Evolutionary conservation across 1,140 invertebrate genomes (phyloP).

Genomic region (Physella acuta): DNA sequence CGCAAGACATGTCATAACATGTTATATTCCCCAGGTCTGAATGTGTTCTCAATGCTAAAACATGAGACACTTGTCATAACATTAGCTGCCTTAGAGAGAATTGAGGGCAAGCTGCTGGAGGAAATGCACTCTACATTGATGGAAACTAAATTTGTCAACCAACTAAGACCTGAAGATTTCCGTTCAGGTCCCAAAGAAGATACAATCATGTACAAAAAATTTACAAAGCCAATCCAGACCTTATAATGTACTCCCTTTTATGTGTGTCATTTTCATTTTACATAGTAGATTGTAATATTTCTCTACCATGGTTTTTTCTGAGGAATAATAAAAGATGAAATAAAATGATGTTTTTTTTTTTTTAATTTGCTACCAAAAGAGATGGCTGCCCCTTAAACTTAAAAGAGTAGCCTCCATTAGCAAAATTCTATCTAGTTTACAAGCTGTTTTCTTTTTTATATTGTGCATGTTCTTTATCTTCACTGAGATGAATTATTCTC

Average conservation of each 20-base stretch:
- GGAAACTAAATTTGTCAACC: conserved; percentile 16
- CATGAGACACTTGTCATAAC: conserved; percentile 92
- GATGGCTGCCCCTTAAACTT: too few species aligned
- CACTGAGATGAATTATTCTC: too few species aligned
- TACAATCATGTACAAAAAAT: conserved; percentile 9
- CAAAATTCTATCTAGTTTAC: too few species aligned
- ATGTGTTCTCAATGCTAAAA: conserved; percentile 87
- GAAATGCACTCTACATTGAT: conserved; percentile 69
- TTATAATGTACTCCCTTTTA: background rate
- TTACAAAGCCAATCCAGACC: background rate
- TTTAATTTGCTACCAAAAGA: too few species aligned
- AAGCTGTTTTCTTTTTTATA: too few species aligned
- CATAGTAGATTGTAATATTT: too few species aligned
- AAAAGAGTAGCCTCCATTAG: too few species aligned
- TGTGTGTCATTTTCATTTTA: too few species aligned
- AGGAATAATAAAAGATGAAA: too few species aligned
- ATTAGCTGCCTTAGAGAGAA: conserved; percentile 75
- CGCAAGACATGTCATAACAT: conserved; percentile 9
- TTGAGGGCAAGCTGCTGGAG: conserved; percentile 84
- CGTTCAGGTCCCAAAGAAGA: conserved; percentile 9
- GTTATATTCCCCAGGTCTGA: conserved; percentile 62
- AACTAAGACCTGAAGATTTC: conserved; percentile 17
- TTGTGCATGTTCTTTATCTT: too few species aligned
- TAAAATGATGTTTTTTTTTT: too few species aligned
- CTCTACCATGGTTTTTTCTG: too few species aligned